These are phyloP conservation scores for Plebejus anna DNA, from an alignment of 2,888 invertebrate species.

Conservation along the genomic window DNA sequence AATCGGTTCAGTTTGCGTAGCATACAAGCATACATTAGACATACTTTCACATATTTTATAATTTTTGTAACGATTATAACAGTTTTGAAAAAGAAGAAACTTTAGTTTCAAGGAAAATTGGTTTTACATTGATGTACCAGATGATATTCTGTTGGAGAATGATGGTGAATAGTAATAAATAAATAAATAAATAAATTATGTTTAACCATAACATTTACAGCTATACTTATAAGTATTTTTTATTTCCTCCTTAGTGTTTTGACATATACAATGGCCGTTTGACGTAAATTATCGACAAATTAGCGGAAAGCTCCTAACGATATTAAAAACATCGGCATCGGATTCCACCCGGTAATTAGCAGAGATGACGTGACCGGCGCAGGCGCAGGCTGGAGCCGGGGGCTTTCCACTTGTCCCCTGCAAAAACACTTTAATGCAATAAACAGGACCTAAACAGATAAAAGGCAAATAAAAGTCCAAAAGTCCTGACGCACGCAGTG, in stretches of 20 bases:
- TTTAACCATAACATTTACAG: no score
- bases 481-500: background rate
- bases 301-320: background rate
- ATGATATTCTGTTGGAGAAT: no score
- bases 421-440: background rate
- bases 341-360: background rate
- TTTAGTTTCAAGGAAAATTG: no score
- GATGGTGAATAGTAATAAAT: no score
- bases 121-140: no score
- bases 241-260: background rate
- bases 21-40: no score
- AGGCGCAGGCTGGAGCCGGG: background rate
- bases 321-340: background rate
- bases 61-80: no score
- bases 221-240: background rate
- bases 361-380: background rate
- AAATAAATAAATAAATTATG: no score
- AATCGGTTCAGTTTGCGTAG: no score
- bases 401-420: background rate
- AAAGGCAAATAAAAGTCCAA: slow-evolving; percentile 1
- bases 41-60: no score
- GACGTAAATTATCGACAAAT: background rate
- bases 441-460: background rate
- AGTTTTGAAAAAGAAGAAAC: no score
- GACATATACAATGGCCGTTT: background rate